Base-by-base conservation (phyloP, 2,888 invertebrate genomes). In the Zootermopsis nevadensis region DNA sequence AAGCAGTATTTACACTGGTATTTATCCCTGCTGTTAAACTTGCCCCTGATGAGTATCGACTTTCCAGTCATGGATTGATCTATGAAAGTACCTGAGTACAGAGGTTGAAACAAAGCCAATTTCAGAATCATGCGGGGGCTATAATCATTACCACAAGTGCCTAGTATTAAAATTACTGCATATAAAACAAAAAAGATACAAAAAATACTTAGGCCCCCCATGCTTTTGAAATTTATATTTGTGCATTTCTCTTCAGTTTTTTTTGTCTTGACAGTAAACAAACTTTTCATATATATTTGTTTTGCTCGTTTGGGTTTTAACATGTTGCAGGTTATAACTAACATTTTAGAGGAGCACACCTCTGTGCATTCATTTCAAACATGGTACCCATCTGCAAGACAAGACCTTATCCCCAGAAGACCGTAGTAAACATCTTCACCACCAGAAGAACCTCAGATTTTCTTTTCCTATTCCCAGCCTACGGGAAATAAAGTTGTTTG, bases 101-200 rank as follows among this genome's bases (percentile, higher is more conserved):
- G 27, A 38, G 27, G 7, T 42, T 76, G 33, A 76, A 38, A 77
- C 48, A 19, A 48, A 77, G 27, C n/a, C 77, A 77, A 77, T 77
- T 77, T 8, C 77, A 77, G 77, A 77, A 77, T 48, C 77, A 77
- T 77, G 77, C 15, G 31, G 77, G 53, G 77, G 77, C 77, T 77
- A 48, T 77, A 53, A 53, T 77, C 77, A 3, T 77, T 77, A 27
- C 77, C 77, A 77, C 77, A 77, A 77, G 77, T 77, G 77, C 77
- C 77, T 77, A 48, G 48, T 19, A 77, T 77, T n/a, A 77, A 77
- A 48, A 77, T 22, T 77, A 48, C 48, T 30, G 42, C 38, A 76
- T 27, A 27, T 24, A 53, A 77, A 77, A 48, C 30, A 77, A 2
- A 48, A 76, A 76, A 72, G n/a, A 76, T 22, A 38, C 10, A 30